Evolutionary conservation across 2,113 vertebrate genomes (phyloP).

Genomic region (Heterotis niloticus): DNA sequence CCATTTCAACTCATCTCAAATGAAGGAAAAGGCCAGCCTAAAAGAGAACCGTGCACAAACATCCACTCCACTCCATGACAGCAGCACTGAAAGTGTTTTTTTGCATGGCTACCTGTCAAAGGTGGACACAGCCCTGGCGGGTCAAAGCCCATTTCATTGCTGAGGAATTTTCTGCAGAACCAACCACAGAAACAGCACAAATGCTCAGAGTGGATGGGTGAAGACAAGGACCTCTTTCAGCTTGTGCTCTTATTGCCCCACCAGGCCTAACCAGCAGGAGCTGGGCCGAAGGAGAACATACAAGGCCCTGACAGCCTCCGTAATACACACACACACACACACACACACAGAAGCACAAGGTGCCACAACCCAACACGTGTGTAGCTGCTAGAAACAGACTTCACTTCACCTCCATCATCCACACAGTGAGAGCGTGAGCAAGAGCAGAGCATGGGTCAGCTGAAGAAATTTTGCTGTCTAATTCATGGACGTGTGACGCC

Average conservation of each 20-base stretch:
- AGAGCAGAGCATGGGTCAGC: not conserved
- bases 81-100: not conserved
- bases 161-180: not conserved
- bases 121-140: not conserved
- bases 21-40: not conserved
- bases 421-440: not conserved
- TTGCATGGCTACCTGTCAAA: not conserved
- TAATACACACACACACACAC: conserved; percentile 21
- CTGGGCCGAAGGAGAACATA: not conserved
- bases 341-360: not conserved
- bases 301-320: not conserved
- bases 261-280: conserved; percentile 9
- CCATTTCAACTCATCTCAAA: too few species aligned
- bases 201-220: conserved; percentile 32
- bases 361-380: not conserved
- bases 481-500: conserved; percentile 30
- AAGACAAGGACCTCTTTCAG: conserved; percentile 47
- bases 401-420: conserved; percentile 4
- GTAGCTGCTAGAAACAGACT: conserved; percentile 22
- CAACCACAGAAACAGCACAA: conserved; percentile 22
- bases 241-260: conserved; percentile 15
- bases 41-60: not conserved
- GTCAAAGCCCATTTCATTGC: conserved; percentile 19
- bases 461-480: conserved; percentile 28
- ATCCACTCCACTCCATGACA: not conserved